Evolutionary conservation across 1,140 invertebrate genomes (phyloP).

Genomic region (Heliconius eleuchia): DNA sequence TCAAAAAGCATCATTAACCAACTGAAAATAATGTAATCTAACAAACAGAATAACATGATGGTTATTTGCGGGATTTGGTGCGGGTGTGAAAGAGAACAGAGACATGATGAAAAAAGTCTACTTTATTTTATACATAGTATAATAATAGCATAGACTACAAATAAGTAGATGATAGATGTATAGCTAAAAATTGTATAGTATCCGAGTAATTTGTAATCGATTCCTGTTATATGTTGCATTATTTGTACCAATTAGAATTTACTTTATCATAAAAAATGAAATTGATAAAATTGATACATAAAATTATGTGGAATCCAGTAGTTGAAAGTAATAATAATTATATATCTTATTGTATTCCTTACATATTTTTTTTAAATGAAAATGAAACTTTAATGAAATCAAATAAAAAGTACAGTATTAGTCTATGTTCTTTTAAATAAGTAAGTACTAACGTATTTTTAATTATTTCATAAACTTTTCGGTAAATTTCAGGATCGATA

Average conservation of each 20-base stretch:
- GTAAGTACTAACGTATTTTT: background rate
- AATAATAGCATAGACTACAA: conserved; percentile 49
- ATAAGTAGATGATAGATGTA: background rate
- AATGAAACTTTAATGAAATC: no score
- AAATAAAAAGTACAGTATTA: no score
- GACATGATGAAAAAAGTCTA: conserved; percentile 32
- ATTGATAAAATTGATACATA: no score
- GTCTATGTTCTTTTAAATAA: background rate
- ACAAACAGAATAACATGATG: conserved; percentile 16
- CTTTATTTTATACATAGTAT: conserved; percentile 24
- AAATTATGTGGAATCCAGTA: no score
- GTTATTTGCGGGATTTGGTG: conserved; percentile 12
- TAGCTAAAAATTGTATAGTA: background rate
- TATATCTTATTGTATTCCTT: no score
- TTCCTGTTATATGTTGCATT: background rate
- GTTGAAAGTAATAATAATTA: no score
- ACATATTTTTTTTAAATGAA: no score
- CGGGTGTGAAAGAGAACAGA: conserved; percentile 48
- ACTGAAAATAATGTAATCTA: conserved; percentile 32
- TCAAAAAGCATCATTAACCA: conserved; percentile 64
- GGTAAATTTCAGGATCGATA: background rate
- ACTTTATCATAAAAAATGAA: no score
- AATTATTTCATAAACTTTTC: background rate
- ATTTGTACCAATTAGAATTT: background rate
- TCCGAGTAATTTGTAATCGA: background rate